A percentile compares a stretch with the other conserved stretches of the same genome.
These are phyloP conservation scores for Mechanitis mazaeus DNA, from an alignment of 2,888 invertebrate species.

Conservation along the genomic window DNA sequence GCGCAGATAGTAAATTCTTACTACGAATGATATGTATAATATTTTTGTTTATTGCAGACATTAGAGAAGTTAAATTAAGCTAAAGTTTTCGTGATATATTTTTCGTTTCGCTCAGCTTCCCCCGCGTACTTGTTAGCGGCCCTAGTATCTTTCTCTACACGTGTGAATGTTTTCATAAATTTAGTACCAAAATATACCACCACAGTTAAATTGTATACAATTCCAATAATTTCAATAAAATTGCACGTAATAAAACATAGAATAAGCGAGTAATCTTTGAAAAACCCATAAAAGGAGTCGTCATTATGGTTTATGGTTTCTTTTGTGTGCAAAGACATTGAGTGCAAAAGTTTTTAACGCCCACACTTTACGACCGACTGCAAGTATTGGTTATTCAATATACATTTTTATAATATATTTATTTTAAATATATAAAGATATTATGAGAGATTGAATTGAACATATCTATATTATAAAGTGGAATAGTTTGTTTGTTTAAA, in stretches of 20 bases:
- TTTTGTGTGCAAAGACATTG: constrained; percentile 40
- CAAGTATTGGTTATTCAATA: constrained; percentile 33
- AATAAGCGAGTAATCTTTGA: constrained; percentile 19
- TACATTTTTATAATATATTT: not conserved
- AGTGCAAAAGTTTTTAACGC: constrained; percentile 54
- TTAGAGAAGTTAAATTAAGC: too few relatives aligned
- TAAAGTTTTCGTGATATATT: too few relatives aligned
- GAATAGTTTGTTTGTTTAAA: not conserved
- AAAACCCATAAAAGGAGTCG: constrained; percentile 29
- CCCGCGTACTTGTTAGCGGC: too few relatives aligned
- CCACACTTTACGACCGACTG: constrained; percentile 43
- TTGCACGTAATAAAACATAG: constrained; percentile 14
- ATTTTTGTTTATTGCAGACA: too few relatives aligned
- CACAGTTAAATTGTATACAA: not conserved
- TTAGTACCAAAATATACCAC: too few relatives aligned
- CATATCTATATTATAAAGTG: too few relatives aligned
- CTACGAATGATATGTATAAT: too few relatives aligned
- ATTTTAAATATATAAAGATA: not conserved
- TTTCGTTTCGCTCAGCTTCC: too few relatives aligned
- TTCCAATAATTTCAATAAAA: constrained; percentile 18
- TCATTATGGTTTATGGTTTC: constrained; percentile 43
- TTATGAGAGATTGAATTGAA: too few relatives aligned
- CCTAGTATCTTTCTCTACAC: too few relatives aligned
- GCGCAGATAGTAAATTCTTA: too few relatives aligned
- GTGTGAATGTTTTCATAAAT: too few relatives aligned